These are phyloP conservation scores for Xestoiulus laeticollis DNA, from an alignment of 2,888 invertebrate genomes.

Conservation along the genomic window DNA sequence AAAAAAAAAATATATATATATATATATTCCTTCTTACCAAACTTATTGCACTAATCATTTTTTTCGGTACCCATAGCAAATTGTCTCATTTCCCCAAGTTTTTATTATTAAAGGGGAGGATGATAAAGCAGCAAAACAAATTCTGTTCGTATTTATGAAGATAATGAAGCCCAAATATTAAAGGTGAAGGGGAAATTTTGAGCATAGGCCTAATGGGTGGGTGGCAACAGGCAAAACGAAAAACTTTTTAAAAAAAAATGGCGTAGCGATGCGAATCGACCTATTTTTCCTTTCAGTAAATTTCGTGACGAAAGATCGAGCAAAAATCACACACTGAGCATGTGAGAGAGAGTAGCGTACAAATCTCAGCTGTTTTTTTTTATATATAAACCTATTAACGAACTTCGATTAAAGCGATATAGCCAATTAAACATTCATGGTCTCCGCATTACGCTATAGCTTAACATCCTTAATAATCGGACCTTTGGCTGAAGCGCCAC, in stretches of 20 bases:
- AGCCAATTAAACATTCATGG: neutral
- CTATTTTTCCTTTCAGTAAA: neutral
- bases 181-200: neutral
- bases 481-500: neutral
- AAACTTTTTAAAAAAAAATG: neutral
- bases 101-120: neutral
- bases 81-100: neutral
- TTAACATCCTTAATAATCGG: too few relatives aligned
- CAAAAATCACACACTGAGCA: neutral
- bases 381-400: neutral
- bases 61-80: neutral
- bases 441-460: neutral
- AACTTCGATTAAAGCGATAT: neutral
- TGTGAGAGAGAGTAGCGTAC: neutral
- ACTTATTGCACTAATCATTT: too few relatives aligned
- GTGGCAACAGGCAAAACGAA: neutral
- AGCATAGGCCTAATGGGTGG: neutral
- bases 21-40: too few relatives aligned
- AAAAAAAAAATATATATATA: too few relatives aligned
- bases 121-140: neutral
- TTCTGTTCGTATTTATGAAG: neutral
- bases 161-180: neutral
- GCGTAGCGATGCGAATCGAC: slow-evolving; percentile 1
- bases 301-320: neutral
- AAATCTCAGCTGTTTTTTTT: neutral